phyloP scores from a whole-genome alignment of 2,888 invertebrate genomes.

The Uropetala carovei region DNA sequence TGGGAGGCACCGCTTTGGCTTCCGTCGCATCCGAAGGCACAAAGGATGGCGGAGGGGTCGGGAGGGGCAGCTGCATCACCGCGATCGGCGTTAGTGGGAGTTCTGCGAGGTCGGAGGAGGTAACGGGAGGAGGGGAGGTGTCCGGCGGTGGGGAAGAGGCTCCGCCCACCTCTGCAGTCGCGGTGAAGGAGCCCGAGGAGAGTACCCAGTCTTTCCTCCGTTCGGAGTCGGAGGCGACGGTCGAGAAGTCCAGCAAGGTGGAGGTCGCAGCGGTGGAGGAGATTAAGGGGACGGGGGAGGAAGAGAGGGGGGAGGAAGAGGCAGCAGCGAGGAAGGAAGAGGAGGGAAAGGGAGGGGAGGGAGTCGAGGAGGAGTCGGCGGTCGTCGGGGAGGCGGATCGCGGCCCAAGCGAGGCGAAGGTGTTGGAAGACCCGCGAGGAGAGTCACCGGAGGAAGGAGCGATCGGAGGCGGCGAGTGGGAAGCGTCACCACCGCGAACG shows the following conservation, averaged over 20 bases:
- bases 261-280: not conserved
- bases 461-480: not conserved
- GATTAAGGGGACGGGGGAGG: constrained; percentile 17
- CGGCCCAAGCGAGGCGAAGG: constrained; percentile 6
- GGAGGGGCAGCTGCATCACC: not conserved
- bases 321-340: not conserved
- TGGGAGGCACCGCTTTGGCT: not conserved
- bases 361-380: not conserved
- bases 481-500: not conserved
- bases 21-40: constrained; percentile 17
- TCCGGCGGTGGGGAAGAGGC: constrained; percentile 69
- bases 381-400: not conserved
- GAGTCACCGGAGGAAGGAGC: constrained; percentile 12
- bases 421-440: constrained; percentile 22
- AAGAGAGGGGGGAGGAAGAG: constrained; percentile 15
- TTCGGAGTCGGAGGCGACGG: constrained; percentile 19
- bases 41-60: not conserved
- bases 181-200: not conserved
- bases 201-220: not conserved
- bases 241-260: constrained; percentile 39
- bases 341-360: not conserved
- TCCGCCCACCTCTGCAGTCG: constrained; percentile 65
- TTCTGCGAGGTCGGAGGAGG: constrained; percentile 72
- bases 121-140: constrained; percentile 72
- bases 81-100: not conserved